Evolutionary conservation across 2,113 vertebrate genomes (phyloP), one percentile per base, ranked within the genome.

Genomic region (Arothron firmamentum): DNA sequence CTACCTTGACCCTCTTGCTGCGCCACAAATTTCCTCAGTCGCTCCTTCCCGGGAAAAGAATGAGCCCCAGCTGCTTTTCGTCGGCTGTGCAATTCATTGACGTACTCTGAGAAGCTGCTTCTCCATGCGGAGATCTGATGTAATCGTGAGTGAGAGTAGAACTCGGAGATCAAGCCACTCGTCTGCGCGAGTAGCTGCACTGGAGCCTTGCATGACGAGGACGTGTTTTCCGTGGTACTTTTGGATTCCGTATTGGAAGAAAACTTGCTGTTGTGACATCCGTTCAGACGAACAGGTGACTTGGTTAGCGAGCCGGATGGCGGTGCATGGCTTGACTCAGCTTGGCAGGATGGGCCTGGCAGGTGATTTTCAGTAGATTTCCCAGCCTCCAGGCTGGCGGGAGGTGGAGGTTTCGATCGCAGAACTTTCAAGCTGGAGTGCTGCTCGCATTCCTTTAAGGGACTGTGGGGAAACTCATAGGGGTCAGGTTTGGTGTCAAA

Each of bases 111-210:
- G 75, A 99, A 90, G 86, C 95, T 92, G 49, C 83, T 92, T 83
- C 96, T 94, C 97, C 96, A 99, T 0, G 91, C 96, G 75, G 97
- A 92, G 87, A 99, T 99, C 88, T 99, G 96, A 85, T 99, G 97
- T 62, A 97, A 87, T 78, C 97, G 93, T 56, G 97, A 99, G 79
- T 0, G 95, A 15, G 96, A 94, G 85, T 98, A 99, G 77, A 90
- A 99, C 79, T 96, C 92, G 1, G 96, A 96, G 84, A 99, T 98
- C 82, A 96, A 91, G 75, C 59, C 90, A 62, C 90, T 88, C 0
- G 85, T 85, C 72, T 82, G 79, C n/a, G 93, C 93, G 67, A 90
- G 85, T 75, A 85, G 88, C 75, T 93, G 83, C 52, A 85, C 53
- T 8, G 78, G 67, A 5, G 85, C 80, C 84, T 61, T 80, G 0